These are phyloP conservation scores for Aphodius granarius DNA, from an alignment of 2,888 invertebrate genomes.

Conservation along the genomic window DNA sequence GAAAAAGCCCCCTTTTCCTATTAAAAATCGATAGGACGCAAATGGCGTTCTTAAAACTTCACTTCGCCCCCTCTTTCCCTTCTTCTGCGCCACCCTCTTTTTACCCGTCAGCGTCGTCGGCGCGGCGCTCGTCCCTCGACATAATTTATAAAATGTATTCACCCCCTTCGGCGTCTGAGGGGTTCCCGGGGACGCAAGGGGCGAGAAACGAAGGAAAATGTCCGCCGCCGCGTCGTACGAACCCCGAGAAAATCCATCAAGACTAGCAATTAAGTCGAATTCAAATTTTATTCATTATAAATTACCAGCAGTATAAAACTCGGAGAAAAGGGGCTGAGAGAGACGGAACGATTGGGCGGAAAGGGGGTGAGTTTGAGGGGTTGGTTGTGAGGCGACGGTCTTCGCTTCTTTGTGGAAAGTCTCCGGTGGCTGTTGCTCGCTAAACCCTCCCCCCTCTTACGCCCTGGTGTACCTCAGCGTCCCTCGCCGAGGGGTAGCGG, in stretches of 20 bases:
- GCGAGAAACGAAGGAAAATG: slow-evolving; percentile 46
- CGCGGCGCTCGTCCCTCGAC: slow-evolving; percentile 42
- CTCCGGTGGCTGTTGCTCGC: slow-evolving; percentile 18
- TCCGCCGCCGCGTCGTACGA: slow-evolving; percentile 43
- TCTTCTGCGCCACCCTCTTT: slow-evolving; percentile 9
- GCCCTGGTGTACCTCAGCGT: neutral
- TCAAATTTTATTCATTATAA: slow-evolving; percentile 57
- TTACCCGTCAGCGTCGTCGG: slow-evolving; percentile 7
- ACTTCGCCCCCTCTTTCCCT: slow-evolving; percentile 20
- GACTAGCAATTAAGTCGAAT: slow-evolving; percentile 56
- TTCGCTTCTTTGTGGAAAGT: slow-evolving; percentile 24
- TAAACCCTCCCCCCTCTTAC: slow-evolving; percentile 25
- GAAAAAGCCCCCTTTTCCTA: slow-evolving; percentile 24
- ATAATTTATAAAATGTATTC: slow-evolving; percentile 44
- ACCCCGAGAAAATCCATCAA: slow-evolving; percentile 51
- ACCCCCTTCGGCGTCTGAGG: slow-evolving; percentile 47
- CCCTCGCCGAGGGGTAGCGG: neutral
- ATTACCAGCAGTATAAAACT: slow-evolving; percentile 43
- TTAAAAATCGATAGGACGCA: slow-evolving; percentile 52
- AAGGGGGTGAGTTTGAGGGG: slow-evolving; percentile 40
- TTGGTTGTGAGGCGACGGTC: slow-evolving; percentile 21
- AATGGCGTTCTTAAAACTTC: slow-evolving; percentile 51
- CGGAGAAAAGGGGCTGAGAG: slow-evolving; percentile 28
- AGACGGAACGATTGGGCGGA: slow-evolving; percentile 23
- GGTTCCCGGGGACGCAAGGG: neutral